phyloP scores from a whole-genome alignment of 2,797 vertebrate species.

The Paguma larvata region DNA sequence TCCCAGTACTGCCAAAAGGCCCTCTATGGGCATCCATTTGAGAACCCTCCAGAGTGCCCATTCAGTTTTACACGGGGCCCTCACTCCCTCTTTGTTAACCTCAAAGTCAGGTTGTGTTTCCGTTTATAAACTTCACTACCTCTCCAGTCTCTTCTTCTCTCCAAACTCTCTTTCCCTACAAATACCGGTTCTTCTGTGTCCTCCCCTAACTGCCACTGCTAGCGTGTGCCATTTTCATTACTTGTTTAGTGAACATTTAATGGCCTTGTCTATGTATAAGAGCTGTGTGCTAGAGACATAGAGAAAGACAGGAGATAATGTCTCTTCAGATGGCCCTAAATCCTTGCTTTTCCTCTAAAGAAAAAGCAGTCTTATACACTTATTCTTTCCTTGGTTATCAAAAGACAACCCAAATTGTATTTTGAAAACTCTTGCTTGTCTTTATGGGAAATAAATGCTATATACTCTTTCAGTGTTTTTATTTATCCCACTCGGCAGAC shows the following conservation, averaged over 20 bases:
- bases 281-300: neutral
- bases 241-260: neutral
- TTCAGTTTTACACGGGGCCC: neutral
- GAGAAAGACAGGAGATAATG: neutral
- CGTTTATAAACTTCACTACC: neutral
- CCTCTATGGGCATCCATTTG: neutral
- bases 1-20: neutral
- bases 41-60: neutral
- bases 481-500: neutral
- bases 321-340: neutral
- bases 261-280: neutral
- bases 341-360: neutral
- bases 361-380: neutral
- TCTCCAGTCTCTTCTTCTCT: neutral
- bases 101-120: neutral
- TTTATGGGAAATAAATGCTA: neutral
- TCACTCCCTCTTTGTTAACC: neutral
- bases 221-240: neutral
- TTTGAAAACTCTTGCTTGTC: neutral
- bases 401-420: neutral
- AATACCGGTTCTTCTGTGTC: neutral
- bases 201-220: neutral
- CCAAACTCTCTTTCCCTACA: neutral
- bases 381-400: neutral
- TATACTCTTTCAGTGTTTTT: neutral